A percentile compares a stretch with the other conserved stretches of the same genome.
phyloP scores from a whole-genome alignment of 2,797 vertebrate species.

The Paramormyrops hopkinsi region DNA sequence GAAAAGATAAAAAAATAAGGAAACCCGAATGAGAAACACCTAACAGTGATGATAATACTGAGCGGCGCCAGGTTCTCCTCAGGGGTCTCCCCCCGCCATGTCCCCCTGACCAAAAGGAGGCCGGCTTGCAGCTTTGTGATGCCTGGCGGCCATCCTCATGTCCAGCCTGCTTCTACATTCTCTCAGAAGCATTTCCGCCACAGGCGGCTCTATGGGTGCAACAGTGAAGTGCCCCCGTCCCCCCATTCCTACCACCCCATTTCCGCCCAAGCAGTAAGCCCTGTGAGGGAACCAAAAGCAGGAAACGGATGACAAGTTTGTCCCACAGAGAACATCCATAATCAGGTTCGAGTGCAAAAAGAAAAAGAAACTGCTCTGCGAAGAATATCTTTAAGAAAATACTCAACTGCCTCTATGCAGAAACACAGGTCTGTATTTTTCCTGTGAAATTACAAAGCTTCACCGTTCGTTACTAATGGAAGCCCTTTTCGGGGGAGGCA shows the following conservation, averaged over 20 bases:
- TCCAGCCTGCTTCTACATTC: neutral
- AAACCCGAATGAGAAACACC: neutral
- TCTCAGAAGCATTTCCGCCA: neutral
- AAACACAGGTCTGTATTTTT: conserved; percentile 29
- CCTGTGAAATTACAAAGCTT: conserved; percentile 21
- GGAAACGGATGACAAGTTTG: neutral
- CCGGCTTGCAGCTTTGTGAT: neutral
- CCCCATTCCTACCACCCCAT: neutral
- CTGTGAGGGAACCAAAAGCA: neutral
- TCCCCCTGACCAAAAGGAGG: neutral
- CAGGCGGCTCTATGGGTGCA: too few relatives aligned
- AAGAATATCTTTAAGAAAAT: conserved; percentile 22
- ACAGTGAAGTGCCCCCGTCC: neutral
- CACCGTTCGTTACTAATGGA: conserved; percentile 30
- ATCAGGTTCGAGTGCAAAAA: conserved; percentile 31
- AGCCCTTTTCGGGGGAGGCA: conserved; percentile 48
- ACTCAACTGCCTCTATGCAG: conserved; percentile 17
- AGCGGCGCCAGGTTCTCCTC: neutral
- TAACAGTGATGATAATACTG: neutral
- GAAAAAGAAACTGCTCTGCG: conserved; percentile 18
- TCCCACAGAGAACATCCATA: conserved; percentile 2
- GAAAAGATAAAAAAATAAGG: neutral
- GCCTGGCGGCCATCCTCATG: neutral
- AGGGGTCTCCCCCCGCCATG: too few relatives aligned
- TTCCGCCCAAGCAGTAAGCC: neutral